A percentile compares a stretch with the other conserved stretches of the same genome.
Evolutionary conservation across 2,888 invertebrate species (phyloP).

Genomic region (Acronicta leporina): DNA sequence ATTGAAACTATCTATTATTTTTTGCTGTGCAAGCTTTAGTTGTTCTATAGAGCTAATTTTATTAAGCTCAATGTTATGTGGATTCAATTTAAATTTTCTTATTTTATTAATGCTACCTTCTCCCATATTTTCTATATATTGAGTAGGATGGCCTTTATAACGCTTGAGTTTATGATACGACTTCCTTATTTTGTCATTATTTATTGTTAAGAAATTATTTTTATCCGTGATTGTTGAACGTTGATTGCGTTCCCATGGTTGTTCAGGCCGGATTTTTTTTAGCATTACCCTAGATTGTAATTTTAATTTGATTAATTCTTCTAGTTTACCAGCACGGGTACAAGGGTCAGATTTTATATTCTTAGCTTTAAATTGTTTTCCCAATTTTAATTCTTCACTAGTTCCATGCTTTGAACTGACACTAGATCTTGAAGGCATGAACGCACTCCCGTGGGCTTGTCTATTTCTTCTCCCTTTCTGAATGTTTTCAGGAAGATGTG

Average conservation of each 20-base stretch:
- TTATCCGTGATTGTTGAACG: slow-evolving; percentile 4
- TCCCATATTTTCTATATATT: slow-evolving; percentile 49
- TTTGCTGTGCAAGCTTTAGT: slow-evolving; percentile 7
- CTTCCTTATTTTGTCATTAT: slow-evolving; percentile 28
- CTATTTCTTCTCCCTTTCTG: slow-evolving; percentile 48
- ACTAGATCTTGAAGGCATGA: slow-evolving; percentile 53
- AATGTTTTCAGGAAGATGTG: slow-evolving; percentile 28
- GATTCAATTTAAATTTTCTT: slow-evolving; percentile 10
- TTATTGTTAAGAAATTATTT: slow-evolving; percentile 25
- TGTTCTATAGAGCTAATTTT: slow-evolving; percentile 13
- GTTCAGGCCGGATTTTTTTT: slow-evolving; percentile 42
- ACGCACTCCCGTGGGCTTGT: slow-evolving; percentile 34
- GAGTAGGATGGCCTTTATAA: slow-evolving; percentile 45
- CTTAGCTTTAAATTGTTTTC: slow-evolving; percentile 62
- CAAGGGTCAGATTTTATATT: slow-evolving; percentile 73
- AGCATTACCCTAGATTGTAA: slow-evolving; percentile 48
- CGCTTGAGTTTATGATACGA: slow-evolving; percentile 59
- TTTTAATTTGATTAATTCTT: slow-evolving; percentile 55
- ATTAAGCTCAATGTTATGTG: not conserved
- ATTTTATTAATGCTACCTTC: slow-evolving; percentile 28
- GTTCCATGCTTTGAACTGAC: slow-evolving; percentile 46
- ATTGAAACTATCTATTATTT: slow-evolving; percentile 5
- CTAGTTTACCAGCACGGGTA: slow-evolving; percentile 64
- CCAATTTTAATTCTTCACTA: slow-evolving; percentile 42
- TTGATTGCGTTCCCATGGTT: slow-evolving; percentile 10